phyloP scores from a whole-genome alignment of 2,888 invertebrate genomes.

The Horisme vitalbata region DNA sequence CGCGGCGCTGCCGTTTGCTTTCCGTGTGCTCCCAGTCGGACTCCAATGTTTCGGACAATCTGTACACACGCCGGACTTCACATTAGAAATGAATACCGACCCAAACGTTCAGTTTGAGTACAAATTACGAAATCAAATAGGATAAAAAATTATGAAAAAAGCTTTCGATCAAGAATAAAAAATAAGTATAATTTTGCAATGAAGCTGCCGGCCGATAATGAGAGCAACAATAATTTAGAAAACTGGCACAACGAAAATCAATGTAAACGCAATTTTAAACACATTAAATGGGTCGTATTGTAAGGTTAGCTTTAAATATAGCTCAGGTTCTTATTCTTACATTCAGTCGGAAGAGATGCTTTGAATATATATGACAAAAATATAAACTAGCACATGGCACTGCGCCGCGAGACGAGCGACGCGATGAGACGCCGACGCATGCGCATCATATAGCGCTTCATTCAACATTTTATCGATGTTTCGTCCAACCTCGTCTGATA shows the following conservation, averaged over 20 bases:
- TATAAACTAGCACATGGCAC: constrained; percentile 50
- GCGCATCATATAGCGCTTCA: too few species aligned
- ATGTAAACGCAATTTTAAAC: not conserved
- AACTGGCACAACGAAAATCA: too few species aligned
- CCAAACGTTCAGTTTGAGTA: not conserved
- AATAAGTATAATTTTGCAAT: not conserved
- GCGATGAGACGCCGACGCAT: constrained; percentile 6
- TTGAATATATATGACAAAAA: constrained; percentile 41
- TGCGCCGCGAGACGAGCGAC: constrained; percentile 19
- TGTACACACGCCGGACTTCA: constrained; percentile 58
- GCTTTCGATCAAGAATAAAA: too few species aligned
- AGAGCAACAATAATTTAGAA: too few species aligned
- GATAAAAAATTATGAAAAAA: too few species aligned
- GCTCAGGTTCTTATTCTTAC: constrained; percentile 24
- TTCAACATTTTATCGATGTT: too few species aligned
- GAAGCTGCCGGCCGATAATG: not conserved
- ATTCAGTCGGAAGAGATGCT: constrained; percentile 28
- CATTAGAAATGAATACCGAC: constrained; percentile 34
- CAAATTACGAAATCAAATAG: too few species aligned
- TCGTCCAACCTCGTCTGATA: too few species aligned
- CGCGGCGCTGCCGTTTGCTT: constrained; percentile 80
- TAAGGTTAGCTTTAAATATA: constrained; percentile 26
- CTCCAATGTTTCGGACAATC: constrained; percentile 73
- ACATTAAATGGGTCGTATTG: constrained; percentile 15
- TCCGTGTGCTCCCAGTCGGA: constrained; percentile 74